phyloP scores from a whole-genome alignment of 2,113 vertebrate species.

The Percopsis transmontana region DNA sequence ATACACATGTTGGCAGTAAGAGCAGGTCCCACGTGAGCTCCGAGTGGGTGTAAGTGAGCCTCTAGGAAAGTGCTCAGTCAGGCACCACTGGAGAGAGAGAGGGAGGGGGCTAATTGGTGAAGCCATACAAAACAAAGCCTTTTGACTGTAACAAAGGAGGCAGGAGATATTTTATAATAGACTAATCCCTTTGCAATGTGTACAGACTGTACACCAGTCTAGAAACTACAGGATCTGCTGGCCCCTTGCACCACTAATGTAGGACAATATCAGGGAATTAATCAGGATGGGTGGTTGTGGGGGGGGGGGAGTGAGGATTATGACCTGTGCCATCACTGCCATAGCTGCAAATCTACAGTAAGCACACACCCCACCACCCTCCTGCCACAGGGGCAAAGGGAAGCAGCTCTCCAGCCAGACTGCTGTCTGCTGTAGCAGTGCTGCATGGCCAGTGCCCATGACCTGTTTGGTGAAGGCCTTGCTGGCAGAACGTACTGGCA shows the following conservation, averaged over 20 bases:
- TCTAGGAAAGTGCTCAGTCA: conserved; percentile 38
- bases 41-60: conserved; percentile 42
- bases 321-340: conserved; percentile 56
- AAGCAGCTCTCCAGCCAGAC: conserved; percentile 51
- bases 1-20: conserved; percentile 1
- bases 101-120: not conserved
- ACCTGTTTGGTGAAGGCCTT: conserved; percentile 25
- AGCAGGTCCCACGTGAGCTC: conserved; percentile 31
- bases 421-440: conserved; percentile 30
- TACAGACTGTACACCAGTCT: conserved; percentile 61
- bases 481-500: conserved; percentile 37
- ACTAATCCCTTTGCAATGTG: conserved; percentile 48
- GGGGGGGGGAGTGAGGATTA: conserved; percentile 52
- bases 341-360: conserved; percentile 61
- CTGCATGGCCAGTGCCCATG: conserved; percentile 32
- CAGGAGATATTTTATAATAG: conserved; percentile 33
- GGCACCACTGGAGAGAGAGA: conserved; percentile 14
- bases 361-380: conserved; percentile 29
- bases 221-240: conserved; percentile 62
- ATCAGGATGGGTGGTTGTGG: conserved; percentile 31
- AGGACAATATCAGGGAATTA: conserved; percentile 77
- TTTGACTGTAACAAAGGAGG: conserved; percentile 38
- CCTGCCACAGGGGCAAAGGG: conserved; percentile 40
- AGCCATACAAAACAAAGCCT: conserved; percentile 23
- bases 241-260: conserved; percentile 72